Evolutionary conservation across 2,113 vertebrate species (phyloP).

Genomic region (pig (Sus scrofa)): T2T-Sscrofa CM000820.6:113556501-113557000

Average conservation of each 20-base stretch:
- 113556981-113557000: background rate
- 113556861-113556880: background rate
- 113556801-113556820: background rate
- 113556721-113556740: fast-evolving
- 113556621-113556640: background rate
- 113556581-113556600: background rate
- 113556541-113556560: background rate
- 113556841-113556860: background rate
- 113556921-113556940: background rate
- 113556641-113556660: no score
- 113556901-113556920: background rate
- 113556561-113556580: background rate
- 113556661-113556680: background rate
- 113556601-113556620: background rate
- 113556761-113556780: background rate
- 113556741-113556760: background rate
- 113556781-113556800: background rate
- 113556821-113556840: background rate
- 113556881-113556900: background rate
- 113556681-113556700: background rate
- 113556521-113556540: background rate
- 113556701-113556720: background rate
- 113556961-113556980: background rate
- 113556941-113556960: background rate
- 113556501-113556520: background rate